Percentiles rank a stretch among this genome's conserved stretches.
Conservation (phyloP, 2,113 vertebrate genomes). For the Prionailurus bengalensis region DNA sequence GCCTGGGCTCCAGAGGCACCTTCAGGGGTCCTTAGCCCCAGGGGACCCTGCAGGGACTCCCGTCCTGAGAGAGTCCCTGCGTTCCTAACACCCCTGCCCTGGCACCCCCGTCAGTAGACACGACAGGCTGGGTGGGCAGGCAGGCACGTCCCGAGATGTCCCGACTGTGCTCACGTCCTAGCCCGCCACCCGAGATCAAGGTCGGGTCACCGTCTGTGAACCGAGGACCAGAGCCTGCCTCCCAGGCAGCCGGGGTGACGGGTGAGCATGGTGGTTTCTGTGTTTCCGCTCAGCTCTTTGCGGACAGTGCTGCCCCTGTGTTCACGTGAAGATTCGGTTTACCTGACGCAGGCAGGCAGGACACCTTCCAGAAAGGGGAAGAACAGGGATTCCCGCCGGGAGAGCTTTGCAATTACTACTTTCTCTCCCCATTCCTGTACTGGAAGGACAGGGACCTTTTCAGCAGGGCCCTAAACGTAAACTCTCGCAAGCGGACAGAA, state of each 20-base stretch:
- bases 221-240: no score
- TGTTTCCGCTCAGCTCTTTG: neutral
- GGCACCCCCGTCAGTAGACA: neutral
- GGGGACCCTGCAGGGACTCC: neutral
- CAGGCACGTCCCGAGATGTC: neutral
- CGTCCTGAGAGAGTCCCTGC: neutral
- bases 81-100: neutral
- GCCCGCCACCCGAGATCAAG: accelerated
- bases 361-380: neutral
- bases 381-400: no score
- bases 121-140: neutral
- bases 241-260: no score
- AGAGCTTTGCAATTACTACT: neutral
- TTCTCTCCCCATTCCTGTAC: neutral
- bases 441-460: neutral
- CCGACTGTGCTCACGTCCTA: accelerated
- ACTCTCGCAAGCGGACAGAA: neutral
- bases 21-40: neutral
- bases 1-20: neutral
- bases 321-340: accelerated
- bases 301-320: accelerated
- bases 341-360: neutral
- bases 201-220: neutral
- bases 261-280: no score
- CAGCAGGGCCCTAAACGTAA: no score